Evolutionary conservation across 2,113 vertebrate genomes (phyloP).

Genomic region (Ovis canadensis): DNA sequence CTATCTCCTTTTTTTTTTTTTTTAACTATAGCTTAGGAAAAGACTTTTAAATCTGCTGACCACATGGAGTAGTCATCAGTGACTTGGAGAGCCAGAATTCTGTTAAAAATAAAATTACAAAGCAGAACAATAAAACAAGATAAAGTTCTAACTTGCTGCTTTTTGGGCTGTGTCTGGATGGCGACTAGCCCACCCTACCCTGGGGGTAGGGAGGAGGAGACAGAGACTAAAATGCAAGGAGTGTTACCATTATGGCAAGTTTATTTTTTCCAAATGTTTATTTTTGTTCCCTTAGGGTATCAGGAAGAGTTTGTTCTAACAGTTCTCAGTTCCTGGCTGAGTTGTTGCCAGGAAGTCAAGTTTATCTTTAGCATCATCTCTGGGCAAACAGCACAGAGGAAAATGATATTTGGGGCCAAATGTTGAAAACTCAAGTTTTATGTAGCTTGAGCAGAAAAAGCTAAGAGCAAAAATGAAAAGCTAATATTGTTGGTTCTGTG

Average conservation of each 20-base stretch:
- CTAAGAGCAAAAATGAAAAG: conserved; percentile 18
- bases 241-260: not conserved
- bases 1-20: not conserved
- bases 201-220: too few relatives aligned
- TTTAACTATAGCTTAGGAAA: not conserved
- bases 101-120: not conserved
- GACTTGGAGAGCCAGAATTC: not conserved
- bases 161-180: not conserved
- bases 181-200: not conserved
- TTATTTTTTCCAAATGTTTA: conserved; percentile 41
- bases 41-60: not conserved
- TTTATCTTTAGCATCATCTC: conserved; percentile 59
- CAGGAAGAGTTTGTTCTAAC: conserved; percentile 38
- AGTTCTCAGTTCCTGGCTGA: not conserved
- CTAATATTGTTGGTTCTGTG: not conserved
- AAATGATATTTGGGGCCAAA: conserved; percentile 33
- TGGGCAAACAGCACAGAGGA: conserved; percentile 36
- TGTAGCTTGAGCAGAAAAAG: conserved; percentile 14
- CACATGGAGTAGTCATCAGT: not conserved
- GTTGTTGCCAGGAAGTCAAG: conserved; percentile 33
- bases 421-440: conserved; percentile 37
- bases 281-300: conserved; percentile 50
- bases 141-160: not conserved
- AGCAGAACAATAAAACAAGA: not conserved
- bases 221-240: not conserved